Evolutionary conservation across 2,797 vertebrate genomes (phyloP), one percentile per base, ranked within the genome.

Genomic region (Halcyon badia): DNA sequence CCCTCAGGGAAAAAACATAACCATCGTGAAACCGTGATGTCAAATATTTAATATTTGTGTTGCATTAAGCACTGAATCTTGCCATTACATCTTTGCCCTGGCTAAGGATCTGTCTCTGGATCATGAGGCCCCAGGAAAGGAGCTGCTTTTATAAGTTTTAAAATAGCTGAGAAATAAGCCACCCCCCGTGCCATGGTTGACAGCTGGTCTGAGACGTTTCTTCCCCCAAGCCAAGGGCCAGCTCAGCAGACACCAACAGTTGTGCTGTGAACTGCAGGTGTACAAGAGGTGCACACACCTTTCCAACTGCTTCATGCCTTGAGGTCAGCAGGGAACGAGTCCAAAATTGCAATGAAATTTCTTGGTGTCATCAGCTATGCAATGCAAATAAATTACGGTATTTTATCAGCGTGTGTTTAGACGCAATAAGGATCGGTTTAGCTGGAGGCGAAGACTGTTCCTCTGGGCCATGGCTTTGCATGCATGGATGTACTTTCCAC

Each of bases 381-480:
- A 79, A 33, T 56, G 71, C 78, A 66, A 52, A 77, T 52, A 71
- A 94, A 83, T n/a, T 21, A 68, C 51, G 44, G 24, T 68, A 25
- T 86, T 90, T 90, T 77, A 56, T 48, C 79, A 48, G 5, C 61
- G 21, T 33, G 11, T 3, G 15, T 87, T 76, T 33, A 58, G 44
- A 70, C 39, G 22, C 28, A 37, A 6, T 9, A 49, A 89, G 80
- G 58, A 87, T 30, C 65, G 46, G 24, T 68, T 92, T 84, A 90
- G 76, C 65, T 71, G 72, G 80, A 90, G 85, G 85, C 85, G 90
- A 83, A 83, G 65, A 49, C 24, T 75, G 68, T 95, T 89, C 89
- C 91, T 91, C 21, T n/a, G 65, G 76, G 72, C 64, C 60, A 15
- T 28, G 79, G 70, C 69, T 89, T 83, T 80, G 83, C 82, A 68